Percentiles rank a stretch among this genome's conserved stretches.
These are phyloP conservation scores for Thalassoma bifasciatum DNA, from an alignment of 2,113 vertebrate species.

Conservation along the genomic window DNA sequence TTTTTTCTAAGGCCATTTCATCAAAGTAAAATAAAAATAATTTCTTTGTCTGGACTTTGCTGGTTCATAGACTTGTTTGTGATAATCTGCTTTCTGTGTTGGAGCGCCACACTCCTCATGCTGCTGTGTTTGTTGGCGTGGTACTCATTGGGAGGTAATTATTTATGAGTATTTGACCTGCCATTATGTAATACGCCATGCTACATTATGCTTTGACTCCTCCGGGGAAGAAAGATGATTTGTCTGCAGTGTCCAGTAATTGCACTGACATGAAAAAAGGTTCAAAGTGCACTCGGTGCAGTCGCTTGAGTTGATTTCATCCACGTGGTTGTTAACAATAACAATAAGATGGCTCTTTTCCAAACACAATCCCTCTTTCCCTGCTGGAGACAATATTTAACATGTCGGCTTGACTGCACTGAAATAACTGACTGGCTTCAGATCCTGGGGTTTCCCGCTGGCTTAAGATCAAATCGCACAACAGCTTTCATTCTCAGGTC, in stretches of 20 bases:
- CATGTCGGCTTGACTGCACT: slow-evolving; percentile 42
- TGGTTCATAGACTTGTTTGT: slow-evolving; percentile 1
- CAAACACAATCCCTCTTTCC: slow-evolving; percentile 25
- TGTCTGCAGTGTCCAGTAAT: slow-evolving; percentile 34
- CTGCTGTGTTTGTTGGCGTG: slow-evolving; percentile 45
- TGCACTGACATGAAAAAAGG: slow-evolving; percentile 38
- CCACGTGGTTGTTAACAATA: slow-evolving; percentile 47
- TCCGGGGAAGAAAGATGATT: slow-evolving; percentile 32
- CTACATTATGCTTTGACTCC: slow-evolving; percentile 32
- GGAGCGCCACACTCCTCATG: not conserved
- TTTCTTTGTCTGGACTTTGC: slow-evolving; percentile 17
- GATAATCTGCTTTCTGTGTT: slow-evolving; percentile 30
- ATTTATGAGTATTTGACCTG: slow-evolving; percentile 41
- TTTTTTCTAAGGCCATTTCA: not conserved
- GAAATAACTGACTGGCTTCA: slow-evolving; percentile 47
- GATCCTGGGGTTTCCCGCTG: slow-evolving; percentile 35
- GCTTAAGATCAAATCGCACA: slow-evolving; percentile 48
- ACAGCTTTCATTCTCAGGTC: slow-evolving; percentile 34
- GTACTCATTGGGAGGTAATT: slow-evolving; percentile 29
- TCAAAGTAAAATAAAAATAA: slow-evolving; percentile 10
- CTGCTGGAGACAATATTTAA: slow-evolving; percentile 53
- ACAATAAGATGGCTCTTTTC: slow-evolving; percentile 48
- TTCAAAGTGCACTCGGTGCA: slow-evolving; percentile 46
- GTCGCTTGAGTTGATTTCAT: slow-evolving; percentile 46
- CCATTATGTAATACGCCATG: slow-evolving; percentile 20